Conservation (phyloP, 2,888 invertebrate species). For the Graphium colonna region DNA sequence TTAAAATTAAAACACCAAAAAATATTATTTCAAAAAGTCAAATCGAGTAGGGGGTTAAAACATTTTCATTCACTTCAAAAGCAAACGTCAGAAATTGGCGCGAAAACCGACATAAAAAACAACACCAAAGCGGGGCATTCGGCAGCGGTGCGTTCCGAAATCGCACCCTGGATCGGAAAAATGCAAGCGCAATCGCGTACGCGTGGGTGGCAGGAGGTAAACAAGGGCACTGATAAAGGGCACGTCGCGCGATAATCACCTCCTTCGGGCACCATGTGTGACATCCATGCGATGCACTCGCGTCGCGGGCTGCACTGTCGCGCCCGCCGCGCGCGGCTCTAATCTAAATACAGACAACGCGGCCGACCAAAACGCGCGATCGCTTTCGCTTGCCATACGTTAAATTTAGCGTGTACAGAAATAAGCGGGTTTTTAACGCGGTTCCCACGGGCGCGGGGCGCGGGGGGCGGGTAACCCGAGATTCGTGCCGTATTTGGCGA, state of each 20-base stretch:
- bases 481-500: constrained; percentile 77
- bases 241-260: constrained; percentile 51
- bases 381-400: constrained; percentile 77
- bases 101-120: constrained; percentile 9
- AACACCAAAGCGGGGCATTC: constrained; percentile 3
- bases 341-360: constrained; percentile 77
- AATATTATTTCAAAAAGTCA: too few relatives aligned
- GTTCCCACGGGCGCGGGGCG: constrained; percentile 62
- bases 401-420: constrained; percentile 78
- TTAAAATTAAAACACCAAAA: neutral
- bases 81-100: constrained; percentile 5
- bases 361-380: constrained; percentile 74
- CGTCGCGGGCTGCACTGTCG: constrained; percentile 30
- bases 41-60: too few relatives aligned
- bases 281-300: constrained; percentile 55
- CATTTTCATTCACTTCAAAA: neutral
- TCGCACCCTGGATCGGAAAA: constrained; percentile 14
- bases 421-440: constrained; percentile 78
- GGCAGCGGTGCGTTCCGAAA: neutral
- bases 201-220: constrained; percentile 2
- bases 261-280: constrained; percentile 72
- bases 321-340: constrained; percentile 49
- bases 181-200: neutral
- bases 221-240: constrained; percentile 9
- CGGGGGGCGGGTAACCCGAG: constrained; percentile 71